A percentile compares a stretch with the other conserved stretches of the same genome.
Evolutionary conservation across 2,888 invertebrate species (phyloP).

Genomic region (Agrenia bidenticulata): DNA sequence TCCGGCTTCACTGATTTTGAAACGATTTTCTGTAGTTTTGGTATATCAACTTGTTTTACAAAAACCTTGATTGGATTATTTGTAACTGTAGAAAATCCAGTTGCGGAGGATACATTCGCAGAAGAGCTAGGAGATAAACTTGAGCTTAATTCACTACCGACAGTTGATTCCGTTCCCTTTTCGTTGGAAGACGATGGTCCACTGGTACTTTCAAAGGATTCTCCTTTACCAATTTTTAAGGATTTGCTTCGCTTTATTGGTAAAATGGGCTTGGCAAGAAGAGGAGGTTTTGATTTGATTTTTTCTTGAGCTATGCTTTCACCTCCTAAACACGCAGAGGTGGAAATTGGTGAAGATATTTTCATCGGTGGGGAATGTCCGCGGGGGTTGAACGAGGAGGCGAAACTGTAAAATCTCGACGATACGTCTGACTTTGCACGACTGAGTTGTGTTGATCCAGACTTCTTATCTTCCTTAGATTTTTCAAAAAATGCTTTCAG

Average conservation of each 20-base stretch:
- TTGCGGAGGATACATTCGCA: constrained; percentile 20
- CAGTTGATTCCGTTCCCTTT: no score
- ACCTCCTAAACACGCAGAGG: constrained; percentile 10
- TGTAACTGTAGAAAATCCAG: constrained; percentile 20
- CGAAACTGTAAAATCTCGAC: constrained; percentile 47
- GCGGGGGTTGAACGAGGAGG: neutral
- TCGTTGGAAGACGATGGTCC: no score
- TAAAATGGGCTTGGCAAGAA: constrained; percentile 53
- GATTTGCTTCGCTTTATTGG: constrained; percentile 57
- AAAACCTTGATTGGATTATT: constrained; percentile 46
- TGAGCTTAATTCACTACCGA: neutral
- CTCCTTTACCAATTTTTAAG: constrained; percentile 51
- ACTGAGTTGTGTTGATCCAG: constrained; percentile 41
- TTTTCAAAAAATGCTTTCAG: constrained; percentile 56
- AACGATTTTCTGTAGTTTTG: constrained; percentile 46
- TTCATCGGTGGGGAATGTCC: neutral
- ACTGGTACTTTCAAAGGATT: neutral
- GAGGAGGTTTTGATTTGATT: constrained; percentile 40
- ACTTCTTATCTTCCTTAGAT: constrained; percentile 46
- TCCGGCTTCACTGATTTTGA: constrained; percentile 45
- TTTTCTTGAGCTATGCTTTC: constrained; percentile 26
- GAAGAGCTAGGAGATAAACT: neutral
- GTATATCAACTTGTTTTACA: constrained; percentile 51
- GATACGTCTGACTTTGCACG: constrained; percentile 52
- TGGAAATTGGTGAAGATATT: neutral